Base-by-base conservation (phyloP, 2,113 vertebrate species). In the Lepus americanus region DNA sequence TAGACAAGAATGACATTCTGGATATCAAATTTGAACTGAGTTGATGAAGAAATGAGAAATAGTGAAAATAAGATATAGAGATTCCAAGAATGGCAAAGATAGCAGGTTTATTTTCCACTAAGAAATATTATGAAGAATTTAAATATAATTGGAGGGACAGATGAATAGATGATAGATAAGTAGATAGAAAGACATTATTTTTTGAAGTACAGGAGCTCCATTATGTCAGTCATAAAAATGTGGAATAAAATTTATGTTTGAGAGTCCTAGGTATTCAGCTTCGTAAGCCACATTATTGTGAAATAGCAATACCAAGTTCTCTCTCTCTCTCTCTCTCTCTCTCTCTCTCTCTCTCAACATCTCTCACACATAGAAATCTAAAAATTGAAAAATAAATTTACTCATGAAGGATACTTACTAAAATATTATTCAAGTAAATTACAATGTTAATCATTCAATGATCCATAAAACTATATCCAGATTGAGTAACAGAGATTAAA, bases 381-480 rank as follows among this genome's bases (percentile, higher is more conserved):
- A 82, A 80, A 70, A 23, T 1, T 73, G 36, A 69, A 49, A 87
- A 89, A 85, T 72, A 61, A 82, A 63, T 91, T n/a, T 4, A 67
- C 23, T 80, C 27, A 61, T 3, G 61, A 91, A 69, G 2, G 10
- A 25, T 19, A 70, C 55, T 83, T 61, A 89, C n/a, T 87, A 89
- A 96, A 74, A 84, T 74, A 82, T 1, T 22, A 6, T 86, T 76
- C 11, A 94, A 87, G 19, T 80, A 89, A 84, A 39, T 44, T 70
- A 31, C 87, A 44, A 69, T 92, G 61, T 23, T 63, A 69, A 84
- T 78, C 8, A 44, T 64, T 85, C 87, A 93, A 31, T 81, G 39
- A 25, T 29, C 20, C 19, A 73, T 61, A 55, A 77, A 96, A 84
- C 13, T 39, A 22, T 29, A 29, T 39, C 14, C 1, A 39, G 0